Conservation (phyloP, 2,888 invertebrate genomes). For the Epinotia ramella region DNA sequence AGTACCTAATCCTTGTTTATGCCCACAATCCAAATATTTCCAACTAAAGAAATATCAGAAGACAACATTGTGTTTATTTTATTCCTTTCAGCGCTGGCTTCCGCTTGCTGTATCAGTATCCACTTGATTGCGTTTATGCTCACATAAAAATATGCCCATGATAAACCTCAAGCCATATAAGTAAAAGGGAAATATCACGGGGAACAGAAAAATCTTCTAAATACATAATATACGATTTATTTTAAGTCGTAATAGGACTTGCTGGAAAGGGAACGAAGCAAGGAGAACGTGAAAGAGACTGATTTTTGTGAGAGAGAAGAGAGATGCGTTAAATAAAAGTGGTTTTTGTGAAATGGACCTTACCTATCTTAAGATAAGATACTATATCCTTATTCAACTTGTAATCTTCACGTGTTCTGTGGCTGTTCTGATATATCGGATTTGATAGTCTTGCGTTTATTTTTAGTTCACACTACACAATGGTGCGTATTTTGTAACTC, state of each 20-base stretch:
- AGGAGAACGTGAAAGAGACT: too few relatives aligned
- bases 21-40: neutral
- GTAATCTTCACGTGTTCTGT: neutral
- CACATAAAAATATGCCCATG: slow-evolving; percentile 22
- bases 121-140: slow-evolving; percentile 23
- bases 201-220: neutral
- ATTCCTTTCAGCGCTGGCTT: slow-evolving; percentile 12
- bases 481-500: neutral
- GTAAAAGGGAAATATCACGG: neutral
- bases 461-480: neutral
- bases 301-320: too few relatives aligned
- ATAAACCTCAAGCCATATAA: slow-evolving; percentile 9
- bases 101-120: slow-evolving; percentile 34
- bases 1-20: neutral
- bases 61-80: slow-evolving; percentile 17
- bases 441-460: neutral
- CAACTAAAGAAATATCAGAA: neutral
- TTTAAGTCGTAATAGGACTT: neutral
- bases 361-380: too few relatives aligned
- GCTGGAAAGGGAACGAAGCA: too few relatives aligned
- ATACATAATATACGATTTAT: neutral
- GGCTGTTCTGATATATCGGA: neutral
- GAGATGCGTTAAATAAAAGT: too few relatives aligned
- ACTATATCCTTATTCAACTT: neutral
- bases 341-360: too few relatives aligned